A percentile compares a stretch with the other conserved stretches of the same genome.
phyloP scores from a whole-genome alignment of 2,797 vertebrate genomes.

The Oreonectes daqikongensis region DNA sequence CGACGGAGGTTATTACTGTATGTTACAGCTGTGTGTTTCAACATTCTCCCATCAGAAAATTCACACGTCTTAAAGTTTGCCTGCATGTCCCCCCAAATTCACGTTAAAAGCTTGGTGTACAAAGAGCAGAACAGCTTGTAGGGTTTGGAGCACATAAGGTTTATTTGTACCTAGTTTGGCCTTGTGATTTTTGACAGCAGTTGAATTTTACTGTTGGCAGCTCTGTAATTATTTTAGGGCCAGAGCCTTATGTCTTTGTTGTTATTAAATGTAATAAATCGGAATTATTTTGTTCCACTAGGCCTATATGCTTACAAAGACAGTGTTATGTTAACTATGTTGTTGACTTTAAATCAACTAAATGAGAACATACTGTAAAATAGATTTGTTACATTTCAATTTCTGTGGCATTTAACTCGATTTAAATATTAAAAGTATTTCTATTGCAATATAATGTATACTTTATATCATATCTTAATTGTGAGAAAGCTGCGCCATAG shows the following conservation, averaged over 20 bases:
- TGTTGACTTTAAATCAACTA: background rate
- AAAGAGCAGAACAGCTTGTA: slow-evolving; percentile 5
- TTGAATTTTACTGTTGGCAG: background rate
- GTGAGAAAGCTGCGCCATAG: too few species aligned
- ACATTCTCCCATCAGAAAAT: too few species aligned
- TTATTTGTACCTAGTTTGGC: background rate
- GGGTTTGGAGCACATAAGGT: background rate
- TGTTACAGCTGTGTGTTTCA: background rate
- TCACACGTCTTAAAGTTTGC: slow-evolving; percentile 9
- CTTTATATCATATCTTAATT: too few species aligned
- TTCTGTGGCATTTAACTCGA: background rate
- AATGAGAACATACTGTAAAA: background rate
- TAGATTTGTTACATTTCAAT: background rate
- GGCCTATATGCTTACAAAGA: background rate
- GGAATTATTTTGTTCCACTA: background rate
- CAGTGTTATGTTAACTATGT: background rate
- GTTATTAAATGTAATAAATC: background rate
- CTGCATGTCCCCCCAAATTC: background rate
- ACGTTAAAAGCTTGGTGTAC: too few species aligned
- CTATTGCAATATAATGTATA: background rate
- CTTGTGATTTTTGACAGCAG: background rate
- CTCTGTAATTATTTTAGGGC: background rate
- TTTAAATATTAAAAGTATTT: background rate
- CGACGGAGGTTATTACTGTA: background rate
- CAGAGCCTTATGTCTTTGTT: background rate